Conservation (phyloP, 2,113 vertebrate species). For the Dasyurus viverrinus region DNA sequence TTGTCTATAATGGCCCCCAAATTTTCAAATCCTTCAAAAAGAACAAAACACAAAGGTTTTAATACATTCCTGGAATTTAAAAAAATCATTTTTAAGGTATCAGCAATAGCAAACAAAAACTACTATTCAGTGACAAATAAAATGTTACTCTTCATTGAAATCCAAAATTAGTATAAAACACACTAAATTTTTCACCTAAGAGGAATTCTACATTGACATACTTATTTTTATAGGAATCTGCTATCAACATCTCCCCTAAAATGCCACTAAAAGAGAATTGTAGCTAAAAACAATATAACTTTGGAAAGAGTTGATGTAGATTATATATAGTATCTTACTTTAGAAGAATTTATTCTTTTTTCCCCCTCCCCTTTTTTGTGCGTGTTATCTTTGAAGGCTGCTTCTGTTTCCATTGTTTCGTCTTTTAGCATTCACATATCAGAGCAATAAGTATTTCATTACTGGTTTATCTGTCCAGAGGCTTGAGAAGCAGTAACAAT, state of each 20-base stretch:
- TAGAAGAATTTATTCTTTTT: conserved; percentile 69
- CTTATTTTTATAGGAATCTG: conserved; percentile 71
- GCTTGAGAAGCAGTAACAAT: conserved; percentile 95
- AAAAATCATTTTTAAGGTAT: conserved; percentile 58
- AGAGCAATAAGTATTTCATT: conserved; percentile 94
- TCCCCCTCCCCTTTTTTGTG: conserved; percentile 65
- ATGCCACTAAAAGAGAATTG: conserved; percentile 58
- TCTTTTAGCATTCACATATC: conserved; percentile 88
- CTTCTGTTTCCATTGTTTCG: conserved; percentile 88
- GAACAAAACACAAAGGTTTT: conserved; percentile 75
- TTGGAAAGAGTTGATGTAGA: conserved; percentile 71
- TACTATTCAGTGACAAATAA: conserved; percentile 40
- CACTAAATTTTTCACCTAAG: conserved; percentile 49
- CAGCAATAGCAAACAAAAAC: conserved; percentile 60
- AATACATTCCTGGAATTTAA: conserved; percentile 67
- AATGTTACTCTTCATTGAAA: conserved; percentile 73
- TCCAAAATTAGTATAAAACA: conserved; percentile 62
- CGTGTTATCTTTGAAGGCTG: conserved; percentile 83
- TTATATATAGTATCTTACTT: conserved; percentile 70
- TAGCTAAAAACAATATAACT: conserved; percentile 67
- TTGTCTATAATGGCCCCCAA: conserved; percentile 65
- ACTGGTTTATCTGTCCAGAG: conserved; percentile 93
- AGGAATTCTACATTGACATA: conserved; percentile 68
- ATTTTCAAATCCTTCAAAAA: conserved; percentile 74
- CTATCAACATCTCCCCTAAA: conserved; percentile 60